Evolutionary conservation across 2,797 vertebrate species (phyloP), one percentile per base, ranked within the genome.

Genomic region (Phataginus tricuspis): DNA sequence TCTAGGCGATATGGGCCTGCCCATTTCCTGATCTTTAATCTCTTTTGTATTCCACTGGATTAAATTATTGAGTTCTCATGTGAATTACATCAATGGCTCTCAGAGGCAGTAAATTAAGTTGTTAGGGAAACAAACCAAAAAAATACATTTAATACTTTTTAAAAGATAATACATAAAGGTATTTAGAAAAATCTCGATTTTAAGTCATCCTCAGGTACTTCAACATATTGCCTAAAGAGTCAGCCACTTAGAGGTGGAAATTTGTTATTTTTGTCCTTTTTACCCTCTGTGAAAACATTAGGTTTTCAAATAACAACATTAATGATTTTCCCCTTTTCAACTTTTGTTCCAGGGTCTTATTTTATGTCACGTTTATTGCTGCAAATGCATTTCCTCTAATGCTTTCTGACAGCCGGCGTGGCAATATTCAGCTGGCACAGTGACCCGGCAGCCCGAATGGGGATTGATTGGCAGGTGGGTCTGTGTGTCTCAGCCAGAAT

Each of bases 381-480:
- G 83, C 45, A 97, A 59, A 93, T 75, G n/a, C 87, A 45, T 97
- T 98, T 96, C 21, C 51, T 51, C 23, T 97, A 96, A 97, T 61
- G 79, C 95, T 29, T 97, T 96, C 49, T 85, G 92, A 97, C 90
- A 98, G 83, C 13, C 57, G 92, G 89, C 74, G 84, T 83, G 1
- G 0, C 68, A 89, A 86, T 51, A 4, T 1, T 95, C 3, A 11
- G 51, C 75, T 71, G 89, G 29, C 66, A 84, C 27, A 27, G 85
- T 19, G 57, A 94, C 85, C 72, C 23, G 16, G 5, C 16, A 77
- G 37, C 45, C 90, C 15, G 77, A 75, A 31, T 68, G 95, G 94
- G 75, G 96, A 89, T 7, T 95, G 94, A 96, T 4, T 97, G 92
- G 91, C 96, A 96, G 71, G 64, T 63, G 45, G 66, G 78, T 31